These are phyloP conservation scores for Drosophila lini DNA, from an alignment of 1,140 invertebrate species.

Conservation along the genomic window DNA sequence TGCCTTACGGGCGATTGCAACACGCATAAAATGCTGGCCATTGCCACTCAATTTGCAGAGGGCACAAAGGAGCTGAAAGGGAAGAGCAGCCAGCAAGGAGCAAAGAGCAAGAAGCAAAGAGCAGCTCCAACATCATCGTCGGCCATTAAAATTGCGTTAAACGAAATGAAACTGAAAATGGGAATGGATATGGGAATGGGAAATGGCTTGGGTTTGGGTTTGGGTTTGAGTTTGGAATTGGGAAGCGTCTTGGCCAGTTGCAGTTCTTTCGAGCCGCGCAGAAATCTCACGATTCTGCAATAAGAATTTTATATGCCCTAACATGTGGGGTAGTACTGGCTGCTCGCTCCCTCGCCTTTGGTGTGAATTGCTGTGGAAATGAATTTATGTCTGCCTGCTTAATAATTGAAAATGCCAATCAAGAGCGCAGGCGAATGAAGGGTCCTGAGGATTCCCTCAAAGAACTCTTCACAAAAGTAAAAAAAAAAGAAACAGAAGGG, in stretches of 20 bases:
- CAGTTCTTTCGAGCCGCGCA: constrained; percentile 8
- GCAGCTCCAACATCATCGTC: constrained; percentile 28
- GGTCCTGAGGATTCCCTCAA: not conserved
- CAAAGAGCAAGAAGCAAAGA: not conserved
- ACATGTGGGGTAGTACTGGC: not conserved
- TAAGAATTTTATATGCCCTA: constrained; percentile 29
- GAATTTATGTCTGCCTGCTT: constrained; percentile 53
- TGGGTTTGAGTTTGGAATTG: not conserved
- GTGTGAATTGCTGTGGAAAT: constrained; percentile 49
- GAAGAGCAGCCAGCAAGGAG: not conserved
- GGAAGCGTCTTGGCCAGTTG: constrained; percentile 10
- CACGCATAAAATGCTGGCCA: constrained; percentile 59
- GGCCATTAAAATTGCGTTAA: constrained; percentile 45
- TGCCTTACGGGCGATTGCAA: constrained; percentile 50
- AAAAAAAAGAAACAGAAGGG: not conserved
- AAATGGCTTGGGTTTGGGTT: not conserved
- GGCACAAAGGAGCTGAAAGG: not conserved
- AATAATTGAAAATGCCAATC: constrained; percentile 61
- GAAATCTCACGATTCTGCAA: constrained; percentile 40
- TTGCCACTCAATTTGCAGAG: constrained; percentile 60
- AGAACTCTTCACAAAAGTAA: not conserved
- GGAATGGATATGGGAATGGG: not conserved
- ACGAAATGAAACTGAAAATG: constrained; percentile 26
- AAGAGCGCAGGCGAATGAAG: not conserved
- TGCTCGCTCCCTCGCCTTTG: not conserved